A percentile compares a stretch with the other conserved stretches of the same genome.
These are phyloP conservation scores for Megalops atlanticus DNA, from an alignment of 2,113 vertebrate species.

Conservation along the genomic window DNA sequence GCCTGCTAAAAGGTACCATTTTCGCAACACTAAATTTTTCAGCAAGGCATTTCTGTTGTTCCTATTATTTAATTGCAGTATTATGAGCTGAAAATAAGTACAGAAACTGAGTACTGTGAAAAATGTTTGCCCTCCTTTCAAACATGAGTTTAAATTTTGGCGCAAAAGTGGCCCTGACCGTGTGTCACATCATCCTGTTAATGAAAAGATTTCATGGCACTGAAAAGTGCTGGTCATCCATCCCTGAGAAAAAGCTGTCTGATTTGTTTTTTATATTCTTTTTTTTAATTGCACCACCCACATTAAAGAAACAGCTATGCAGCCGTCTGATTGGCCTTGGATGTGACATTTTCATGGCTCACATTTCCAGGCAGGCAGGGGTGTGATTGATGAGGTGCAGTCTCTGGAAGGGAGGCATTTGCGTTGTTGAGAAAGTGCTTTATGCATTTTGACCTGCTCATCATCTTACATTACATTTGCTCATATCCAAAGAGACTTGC, in stretches of 20 bases:
- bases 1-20: no score
- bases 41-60: no score
- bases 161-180: not conserved
- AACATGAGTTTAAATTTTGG: not conserved
- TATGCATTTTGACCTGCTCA: slow-evolving; percentile 80
- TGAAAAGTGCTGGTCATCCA: slow-evolving; percentile 80
- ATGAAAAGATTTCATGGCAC: slow-evolving; percentile 75
- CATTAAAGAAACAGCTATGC: slow-evolving; percentile 79
- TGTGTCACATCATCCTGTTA: slow-evolving; percentile 67
- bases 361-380: slow-evolving; percentile 81
- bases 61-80: no score
- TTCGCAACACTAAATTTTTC: no score
- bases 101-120: no score
- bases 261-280: slow-evolving; percentile 63
- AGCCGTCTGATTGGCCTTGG: slow-evolving; percentile 77
- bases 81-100: no score
- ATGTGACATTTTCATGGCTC: slow-evolving; percentile 85
- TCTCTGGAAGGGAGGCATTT: slow-evolving; percentile 68
- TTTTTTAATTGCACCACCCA: slow-evolving; percentile 82
- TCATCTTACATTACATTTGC: no score
- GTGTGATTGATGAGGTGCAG: slow-evolving; percentile 86
- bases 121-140: not conserved
- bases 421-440: slow-evolving; percentile 75
- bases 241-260: slow-evolving; percentile 75
- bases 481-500: not conserved